Conservation (phyloP, 2,888 invertebrate genomes). For the Morpho achilles region DNA sequence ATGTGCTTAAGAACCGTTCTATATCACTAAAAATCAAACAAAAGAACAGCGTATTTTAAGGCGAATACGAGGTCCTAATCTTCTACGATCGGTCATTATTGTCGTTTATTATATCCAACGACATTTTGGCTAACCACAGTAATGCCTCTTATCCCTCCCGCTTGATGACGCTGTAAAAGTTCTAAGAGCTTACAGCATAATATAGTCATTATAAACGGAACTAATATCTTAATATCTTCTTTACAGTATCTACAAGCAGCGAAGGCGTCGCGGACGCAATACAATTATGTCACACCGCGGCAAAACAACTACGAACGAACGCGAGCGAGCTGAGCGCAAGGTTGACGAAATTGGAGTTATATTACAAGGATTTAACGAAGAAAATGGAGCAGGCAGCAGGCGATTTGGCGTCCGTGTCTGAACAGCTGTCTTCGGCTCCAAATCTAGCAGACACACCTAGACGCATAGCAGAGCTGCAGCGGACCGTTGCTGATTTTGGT, state of each 20-base stretch:
- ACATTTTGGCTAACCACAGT: no score
- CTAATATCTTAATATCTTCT: background rate
- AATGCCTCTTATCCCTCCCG: no score
- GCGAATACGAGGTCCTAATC: no score
- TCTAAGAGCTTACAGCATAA: no score
- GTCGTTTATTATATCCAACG: no score
- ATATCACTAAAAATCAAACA: no score
- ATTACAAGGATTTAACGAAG: conserved; percentile 62
- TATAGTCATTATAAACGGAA: no score
- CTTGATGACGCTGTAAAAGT: no score
- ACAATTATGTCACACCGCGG: conserved; percentile 85
- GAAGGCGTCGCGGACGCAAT: conserved; percentile 84
- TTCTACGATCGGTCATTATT: no score
- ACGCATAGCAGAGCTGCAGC: conserved; percentile 73
- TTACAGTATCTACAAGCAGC: conserved; percentile 82
- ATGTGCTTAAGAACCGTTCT: no score
- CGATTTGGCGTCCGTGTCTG: conserved; percentile 76
- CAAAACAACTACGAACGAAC: conserved; percentile 83
- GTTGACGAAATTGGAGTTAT: conserved; percentile 77
- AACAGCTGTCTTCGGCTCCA: conserved; percentile 79
- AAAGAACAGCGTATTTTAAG: no score
- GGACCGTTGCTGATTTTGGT: conserved; percentile 79
- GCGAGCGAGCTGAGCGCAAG: conserved; percentile 80
- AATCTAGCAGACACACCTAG: conserved; percentile 79
- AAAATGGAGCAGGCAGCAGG: conserved; percentile 61